Evolutionary conservation across 2,888 invertebrate species (phyloP), one percentile per base, ranked within the genome.

Genomic region (Rotaria sp.): DNA sequence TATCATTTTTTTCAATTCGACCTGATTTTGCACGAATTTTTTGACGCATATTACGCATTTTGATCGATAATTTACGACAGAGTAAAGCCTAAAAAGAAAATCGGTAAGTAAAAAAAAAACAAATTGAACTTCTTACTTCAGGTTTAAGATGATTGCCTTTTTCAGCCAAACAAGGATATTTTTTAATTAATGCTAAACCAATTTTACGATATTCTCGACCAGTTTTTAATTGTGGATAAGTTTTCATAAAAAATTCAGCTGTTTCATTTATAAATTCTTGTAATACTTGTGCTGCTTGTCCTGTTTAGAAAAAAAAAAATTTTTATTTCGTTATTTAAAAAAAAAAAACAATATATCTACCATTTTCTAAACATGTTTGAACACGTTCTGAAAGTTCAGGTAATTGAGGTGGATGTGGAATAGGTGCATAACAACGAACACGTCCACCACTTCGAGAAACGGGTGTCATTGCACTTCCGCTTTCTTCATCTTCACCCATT

Each of bases 11-110:
- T 45, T 80, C 80, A 2, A 45, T 15, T 26, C 45, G 80, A 15
- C 80, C 80, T 24, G 41, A 41, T 80, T 45, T 45, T 7, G 80
- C 41, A 26, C 80, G 80, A 26, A 80, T 80, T 41, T 80, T 80
- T 80, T 80, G 80, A n/a, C 80, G 80, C 80, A 80, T 80, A 45
- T 80, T 80, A 80, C 80, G 80, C 80, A 80, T 80, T 45, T 80
- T 80, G 13, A 80, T 80, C 8, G 80, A 80, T 45, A 80, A 24
- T 80, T 80, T 80, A n/a, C 80, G 80, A 45, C 80, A 80, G 5
- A 80, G n/a, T 80, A 80, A 80, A n/a, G 80, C 80, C 80, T 80
- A 45, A 11, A 45, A n/a, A 7, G 11, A 80, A 11, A 26, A 35
- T 67, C 4, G 7, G 13, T n/a, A 41, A 41, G 1, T 50, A 50